phyloP scores from a whole-genome alignment of 2,888 invertebrate species.

The Drosophila maculinotata region DNA sequence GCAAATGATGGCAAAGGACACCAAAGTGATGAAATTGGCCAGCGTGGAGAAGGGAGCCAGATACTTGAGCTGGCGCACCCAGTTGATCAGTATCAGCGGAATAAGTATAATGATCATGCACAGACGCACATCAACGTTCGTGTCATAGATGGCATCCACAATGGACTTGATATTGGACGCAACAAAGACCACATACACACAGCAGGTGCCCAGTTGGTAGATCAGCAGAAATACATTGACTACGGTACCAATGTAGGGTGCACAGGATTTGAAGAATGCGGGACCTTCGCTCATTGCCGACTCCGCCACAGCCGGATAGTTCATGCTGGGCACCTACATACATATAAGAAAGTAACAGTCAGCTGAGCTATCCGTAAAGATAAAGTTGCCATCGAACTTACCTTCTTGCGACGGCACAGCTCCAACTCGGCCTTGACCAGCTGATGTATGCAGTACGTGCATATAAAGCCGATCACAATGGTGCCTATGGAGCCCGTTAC shows the following conservation, averaged over 20 bases:
- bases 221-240: slow-evolving; percentile 91
- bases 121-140: slow-evolving; percentile 86
- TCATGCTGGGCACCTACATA: slow-evolving; percentile 89
- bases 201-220: slow-evolving; percentile 98
- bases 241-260: slow-evolving; percentile 88
- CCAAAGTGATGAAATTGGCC: slow-evolving; percentile 93
- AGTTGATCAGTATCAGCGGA: slow-evolving; percentile 92
- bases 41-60: slow-evolving; percentile 95
- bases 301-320: slow-evolving; percentile 93
- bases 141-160: slow-evolving; percentile 86
- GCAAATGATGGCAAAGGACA: slow-evolving; percentile 93
- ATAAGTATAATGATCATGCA: slow-evolving; percentile 91
- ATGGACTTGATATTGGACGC: slow-evolving; percentile 93
- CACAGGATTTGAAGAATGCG: slow-evolving; percentile 87
- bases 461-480: slow-evolving; percentile 93
- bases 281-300: slow-evolving; percentile 92
- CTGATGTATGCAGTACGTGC: slow-evolving; percentile 97
- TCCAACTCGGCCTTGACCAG: slow-evolving; percentile 88
- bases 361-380: background rate
- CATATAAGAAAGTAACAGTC: background rate
- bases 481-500: slow-evolving; percentile 92
- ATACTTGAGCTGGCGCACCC: slow-evolving; percentile 91
- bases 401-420: slow-evolving; percentile 87
- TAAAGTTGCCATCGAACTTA: slow-evolving; percentile 22
- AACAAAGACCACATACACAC: slow-evolving; percentile 98